Evolutionary conservation across 2,888 invertebrate species (phyloP).

Genomic region (Pyrrhia umbra): DNA sequence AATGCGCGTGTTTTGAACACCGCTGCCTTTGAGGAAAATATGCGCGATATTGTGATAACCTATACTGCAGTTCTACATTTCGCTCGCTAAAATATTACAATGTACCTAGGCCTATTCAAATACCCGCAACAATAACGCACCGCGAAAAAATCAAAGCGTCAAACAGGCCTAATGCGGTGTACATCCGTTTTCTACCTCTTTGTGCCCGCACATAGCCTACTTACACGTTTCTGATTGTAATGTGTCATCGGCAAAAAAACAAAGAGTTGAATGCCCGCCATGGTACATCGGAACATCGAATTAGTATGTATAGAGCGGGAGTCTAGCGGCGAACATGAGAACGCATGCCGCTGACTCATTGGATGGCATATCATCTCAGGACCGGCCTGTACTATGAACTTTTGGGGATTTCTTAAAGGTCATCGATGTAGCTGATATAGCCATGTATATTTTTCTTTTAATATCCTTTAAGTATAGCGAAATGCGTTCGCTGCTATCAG

Average conservation of each 20-base stretch:
- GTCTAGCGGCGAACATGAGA: slow-evolving; percentile 70
- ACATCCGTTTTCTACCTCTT: slow-evolving; percentile 56
- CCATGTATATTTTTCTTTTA: too few relatives aligned
- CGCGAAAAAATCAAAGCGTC: slow-evolving; percentile 38
- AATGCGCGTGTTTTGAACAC: too few relatives aligned
- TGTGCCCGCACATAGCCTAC: slow-evolving; percentile 49
- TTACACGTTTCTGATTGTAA: slow-evolving; percentile 62
- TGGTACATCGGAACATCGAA: slow-evolving; percentile 65
- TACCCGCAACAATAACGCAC: slow-evolving; percentile 11
- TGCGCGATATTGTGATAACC: too few relatives aligned
- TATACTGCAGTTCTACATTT: too few relatives aligned
- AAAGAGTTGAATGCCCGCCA: slow-evolving; percentile 70
- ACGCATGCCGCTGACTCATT: slow-evolving; percentile 73
- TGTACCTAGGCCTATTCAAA: slow-evolving; percentile 25
- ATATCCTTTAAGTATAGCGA: too few relatives aligned
- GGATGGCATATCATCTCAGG: slow-evolving; percentile 46
- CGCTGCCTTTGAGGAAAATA: too few relatives aligned
- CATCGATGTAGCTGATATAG: slow-evolving; percentile 30
- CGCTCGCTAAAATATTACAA: slow-evolving; percentile 11
- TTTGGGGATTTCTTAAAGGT: slow-evolving; percentile 22
- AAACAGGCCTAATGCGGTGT: slow-evolving; percentile 27
- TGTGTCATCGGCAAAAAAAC: slow-evolving; percentile 70
- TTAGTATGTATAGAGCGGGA: slow-evolving; percentile 72
- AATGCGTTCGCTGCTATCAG: too few relatives aligned
- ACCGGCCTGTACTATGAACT: slow-evolving; percentile 31